Conservation (phyloP, 2,113 vertebrate species). For the Symphodus melops region DNA sequence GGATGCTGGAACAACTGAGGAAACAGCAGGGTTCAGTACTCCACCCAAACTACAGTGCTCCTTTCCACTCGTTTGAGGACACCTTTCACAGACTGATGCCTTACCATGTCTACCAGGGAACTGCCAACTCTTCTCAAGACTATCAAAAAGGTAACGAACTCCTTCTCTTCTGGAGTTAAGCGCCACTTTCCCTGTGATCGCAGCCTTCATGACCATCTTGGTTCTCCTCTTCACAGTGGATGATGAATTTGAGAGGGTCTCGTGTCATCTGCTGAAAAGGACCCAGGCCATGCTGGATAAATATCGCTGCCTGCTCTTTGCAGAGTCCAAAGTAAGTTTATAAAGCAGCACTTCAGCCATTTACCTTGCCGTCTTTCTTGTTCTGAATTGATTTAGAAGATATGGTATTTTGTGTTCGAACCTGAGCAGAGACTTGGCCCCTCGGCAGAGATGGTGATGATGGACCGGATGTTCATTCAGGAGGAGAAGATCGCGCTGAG, state of each 20-base stretch:
- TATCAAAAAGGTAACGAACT: conserved; percentile 84
- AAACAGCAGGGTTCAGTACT: conserved; percentile 92
- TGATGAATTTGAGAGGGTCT: conserved; percentile 93
- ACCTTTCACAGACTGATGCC: conserved; percentile 90
- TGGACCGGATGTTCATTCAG: conserved; percentile 96
- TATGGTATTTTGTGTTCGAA: conserved; percentile 38
- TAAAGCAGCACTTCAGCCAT: background rate
- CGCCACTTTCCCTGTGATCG: too few species aligned
- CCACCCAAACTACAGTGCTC: conserved; percentile 91
- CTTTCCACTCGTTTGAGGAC: conserved; percentile 91
- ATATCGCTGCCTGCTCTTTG: conserved; percentile 91
- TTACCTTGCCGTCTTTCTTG: background rate
- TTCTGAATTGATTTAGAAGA: conserved; percentile 58
- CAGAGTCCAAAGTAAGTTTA: conserved; percentile 91
- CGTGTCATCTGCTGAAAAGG: conserved; percentile 89
- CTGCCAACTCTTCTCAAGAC: conserved; percentile 87
- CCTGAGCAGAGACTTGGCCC: conserved; percentile 90
- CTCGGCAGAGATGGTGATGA: conserved; percentile 98
- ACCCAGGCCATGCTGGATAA: conserved; percentile 97
- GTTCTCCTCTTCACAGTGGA: conserved; percentile 82
- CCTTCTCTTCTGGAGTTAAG: background rate
- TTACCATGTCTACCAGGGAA: conserved; percentile 96
- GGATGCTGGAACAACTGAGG: conserved; percentile 94
- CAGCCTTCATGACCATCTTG: background rate
- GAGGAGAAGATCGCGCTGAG: conserved; percentile 92